Conservation (phyloP, 1,140 invertebrate genomes). For the Tachypleus tridentatus region DNA sequence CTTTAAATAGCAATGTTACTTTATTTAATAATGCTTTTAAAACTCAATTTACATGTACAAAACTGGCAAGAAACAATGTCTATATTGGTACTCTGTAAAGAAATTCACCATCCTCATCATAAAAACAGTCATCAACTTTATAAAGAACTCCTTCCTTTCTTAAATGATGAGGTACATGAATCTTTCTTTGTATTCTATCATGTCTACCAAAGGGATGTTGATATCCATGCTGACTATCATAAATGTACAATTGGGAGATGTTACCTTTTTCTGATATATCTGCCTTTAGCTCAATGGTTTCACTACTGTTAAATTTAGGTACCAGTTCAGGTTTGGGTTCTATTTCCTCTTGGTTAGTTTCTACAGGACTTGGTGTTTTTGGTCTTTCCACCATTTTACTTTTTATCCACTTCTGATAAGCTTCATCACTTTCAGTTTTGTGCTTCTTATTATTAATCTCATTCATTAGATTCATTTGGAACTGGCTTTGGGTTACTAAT, state of each 20-base stretch:
- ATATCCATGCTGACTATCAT: conserved; percentile 10
- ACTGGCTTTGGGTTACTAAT: conserved; percentile 2
- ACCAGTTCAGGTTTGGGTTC: background rate
- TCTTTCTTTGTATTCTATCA: conserved; percentile 1
- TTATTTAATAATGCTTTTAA: too few relatives aligned
- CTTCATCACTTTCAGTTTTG: background rate
- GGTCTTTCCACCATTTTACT: background rate
- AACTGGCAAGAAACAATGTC: background rate
- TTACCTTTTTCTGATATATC: background rate
- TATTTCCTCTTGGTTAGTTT: background rate
- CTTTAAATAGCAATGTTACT: too few relatives aligned
- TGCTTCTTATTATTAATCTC: background rate
- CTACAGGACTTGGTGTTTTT: conserved; percentile 1
- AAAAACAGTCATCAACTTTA: conserved; percentile 8
- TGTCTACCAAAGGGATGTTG: conserved; percentile 7
- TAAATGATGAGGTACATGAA: background rate
- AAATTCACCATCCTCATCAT: conserved; percentile 16
- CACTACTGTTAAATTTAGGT: conserved; percentile 6
- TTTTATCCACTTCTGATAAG: conserved; percentile 3
- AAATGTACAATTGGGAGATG: background rate
- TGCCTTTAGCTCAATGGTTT: conserved; percentile 5
- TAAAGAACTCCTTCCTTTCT: conserved; percentile 3
- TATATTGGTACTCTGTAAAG: conserved; percentile 10
- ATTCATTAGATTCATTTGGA: conserved; percentile 8
- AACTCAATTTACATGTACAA: too few relatives aligned